Conservation (phyloP, 2,113 vertebrate genomes). For the Aegypius monachus region DNA sequence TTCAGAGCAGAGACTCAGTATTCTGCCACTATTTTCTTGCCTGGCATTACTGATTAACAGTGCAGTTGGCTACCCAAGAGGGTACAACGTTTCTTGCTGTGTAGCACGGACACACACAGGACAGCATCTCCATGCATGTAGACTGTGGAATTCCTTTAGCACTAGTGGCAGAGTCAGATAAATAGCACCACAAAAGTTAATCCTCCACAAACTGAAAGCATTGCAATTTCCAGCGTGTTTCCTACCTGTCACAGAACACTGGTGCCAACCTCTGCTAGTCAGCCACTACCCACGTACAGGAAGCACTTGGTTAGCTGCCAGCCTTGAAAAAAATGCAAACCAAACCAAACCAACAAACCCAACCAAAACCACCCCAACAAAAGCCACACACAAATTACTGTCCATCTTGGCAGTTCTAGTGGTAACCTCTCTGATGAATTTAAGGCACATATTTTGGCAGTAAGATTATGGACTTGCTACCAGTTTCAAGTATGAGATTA, state of each 20-base stretch:
- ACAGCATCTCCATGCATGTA: accelerated
- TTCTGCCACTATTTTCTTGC: background rate
- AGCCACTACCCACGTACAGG: background rate
- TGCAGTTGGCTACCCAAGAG: background rate
- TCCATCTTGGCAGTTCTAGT: background rate
- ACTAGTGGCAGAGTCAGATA: background rate
- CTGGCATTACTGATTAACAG: background rate
- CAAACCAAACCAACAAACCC: too few relatives aligned
- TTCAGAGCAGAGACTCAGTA: background rate
- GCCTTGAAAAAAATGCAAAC: background rate
- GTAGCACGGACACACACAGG: background rate
- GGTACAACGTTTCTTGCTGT: background rate
- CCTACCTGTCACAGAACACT: background rate
- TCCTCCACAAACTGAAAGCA: background rate
- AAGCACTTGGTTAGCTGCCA: background rate
- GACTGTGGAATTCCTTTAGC: background rate
- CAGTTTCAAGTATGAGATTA: background rate
- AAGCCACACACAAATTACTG: background rate
- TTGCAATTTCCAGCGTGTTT: background rate
- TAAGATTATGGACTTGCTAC: background rate
- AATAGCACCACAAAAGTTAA: background rate
- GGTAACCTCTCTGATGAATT: background rate
- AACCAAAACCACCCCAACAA: background rate
- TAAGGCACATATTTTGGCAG: background rate
- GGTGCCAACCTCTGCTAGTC: background rate